phyloP scores from a whole-genome alignment of 2,888 invertebrate species.

The Seira ritae region DNA sequence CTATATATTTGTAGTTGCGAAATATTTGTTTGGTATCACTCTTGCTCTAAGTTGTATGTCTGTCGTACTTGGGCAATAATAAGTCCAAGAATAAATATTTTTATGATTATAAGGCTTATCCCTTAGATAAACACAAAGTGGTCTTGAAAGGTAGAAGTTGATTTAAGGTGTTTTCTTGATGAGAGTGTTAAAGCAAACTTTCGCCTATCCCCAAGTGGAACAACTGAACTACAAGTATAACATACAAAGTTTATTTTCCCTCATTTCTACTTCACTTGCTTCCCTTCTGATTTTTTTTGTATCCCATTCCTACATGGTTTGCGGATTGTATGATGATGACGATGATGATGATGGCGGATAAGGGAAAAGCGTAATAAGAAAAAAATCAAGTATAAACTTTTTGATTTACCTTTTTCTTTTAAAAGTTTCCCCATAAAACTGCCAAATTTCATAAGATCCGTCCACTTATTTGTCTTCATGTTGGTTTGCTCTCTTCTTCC shows the following conservation, averaged over 20 bases:
- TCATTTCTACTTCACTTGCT: background rate
- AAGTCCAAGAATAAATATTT: no score
- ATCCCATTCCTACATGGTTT: background rate
- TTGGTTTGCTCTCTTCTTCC: conserved; percentile 39
- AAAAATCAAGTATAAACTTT: conserved; percentile 57
- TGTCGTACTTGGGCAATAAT: no score
- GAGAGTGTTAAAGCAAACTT: conserved; percentile 31
- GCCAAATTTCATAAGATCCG: conserved; percentile 61
- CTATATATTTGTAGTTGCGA: no score
- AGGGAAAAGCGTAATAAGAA: background rate
- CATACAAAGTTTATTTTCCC: conserved; percentile 25
- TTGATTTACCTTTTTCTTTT: conserved; percentile 58
- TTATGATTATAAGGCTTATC: conserved; percentile 12
- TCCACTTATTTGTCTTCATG: conserved; percentile 55
- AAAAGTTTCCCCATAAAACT: conserved; percentile 63
- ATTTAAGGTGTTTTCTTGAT: conserved; percentile 37
- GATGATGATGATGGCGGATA: background rate
- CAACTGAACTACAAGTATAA: conserved; percentile 13
- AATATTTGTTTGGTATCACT: no score
- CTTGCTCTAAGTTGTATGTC: no score
- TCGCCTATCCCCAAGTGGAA: background rate
- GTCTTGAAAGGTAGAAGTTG: conserved; percentile 23
- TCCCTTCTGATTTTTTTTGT: background rate
- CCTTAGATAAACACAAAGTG: conserved; percentile 29
- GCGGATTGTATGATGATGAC: background rate